Percentiles rank a stretch among this genome's conserved stretches.
phyloP scores from a whole-genome alignment of 2,888 invertebrate species.

The Synanthedon myopaeformis region DNA sequence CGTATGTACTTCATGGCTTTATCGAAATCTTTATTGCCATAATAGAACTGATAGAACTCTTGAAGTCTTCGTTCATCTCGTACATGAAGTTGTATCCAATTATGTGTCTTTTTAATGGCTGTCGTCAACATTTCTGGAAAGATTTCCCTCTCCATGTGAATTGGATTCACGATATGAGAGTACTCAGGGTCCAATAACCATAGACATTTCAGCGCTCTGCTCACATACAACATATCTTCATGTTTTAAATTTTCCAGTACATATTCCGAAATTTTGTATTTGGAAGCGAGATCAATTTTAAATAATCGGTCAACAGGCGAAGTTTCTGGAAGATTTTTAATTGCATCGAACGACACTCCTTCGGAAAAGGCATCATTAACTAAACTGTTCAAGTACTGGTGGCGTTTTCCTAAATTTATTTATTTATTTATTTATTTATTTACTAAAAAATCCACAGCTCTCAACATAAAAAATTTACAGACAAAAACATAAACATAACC shows the following conservation, averaged over 20 bases:
- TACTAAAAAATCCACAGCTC: no score
- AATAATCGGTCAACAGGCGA: slow-evolving; percentile 34
- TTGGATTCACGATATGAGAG: slow-evolving; percentile 30
- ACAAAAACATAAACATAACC: no score
- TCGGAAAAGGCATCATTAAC: slow-evolving; percentile 17
- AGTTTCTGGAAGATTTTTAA: slow-evolving; percentile 20
- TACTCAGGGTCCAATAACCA: slow-evolving; percentile 33
- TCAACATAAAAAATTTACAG: no score
- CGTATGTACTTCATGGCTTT: slow-evolving; percentile 29
- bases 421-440: no score
- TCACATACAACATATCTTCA: slow-evolving; percentile 42
- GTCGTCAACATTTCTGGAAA: slow-evolving; percentile 38
- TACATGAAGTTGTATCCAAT: slow-evolving; percentile 27
- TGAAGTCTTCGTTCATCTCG: slow-evolving; percentile 24
- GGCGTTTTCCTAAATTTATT: slow-evolving; percentile 32
- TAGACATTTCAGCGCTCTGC: slow-evolving; percentile 32
- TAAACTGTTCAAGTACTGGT: slow-evolving; percentile 25
- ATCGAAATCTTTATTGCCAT: slow-evolving; percentile 19
- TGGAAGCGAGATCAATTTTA: slow-evolving; percentile 42
- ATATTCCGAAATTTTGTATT: slow-evolving; percentile 29
- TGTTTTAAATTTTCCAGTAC: slow-evolving; percentile 34
- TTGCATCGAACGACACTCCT: slow-evolving; percentile 7
- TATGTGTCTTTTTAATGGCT: slow-evolving; percentile 34
- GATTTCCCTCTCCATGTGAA: slow-evolving; percentile 29
- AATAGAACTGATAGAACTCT: slow-evolving; percentile 31